phyloP scores from a whole-genome alignment of 37 sponge, comb jelly and placozoan species.

The Agelas oroides region DNA sequence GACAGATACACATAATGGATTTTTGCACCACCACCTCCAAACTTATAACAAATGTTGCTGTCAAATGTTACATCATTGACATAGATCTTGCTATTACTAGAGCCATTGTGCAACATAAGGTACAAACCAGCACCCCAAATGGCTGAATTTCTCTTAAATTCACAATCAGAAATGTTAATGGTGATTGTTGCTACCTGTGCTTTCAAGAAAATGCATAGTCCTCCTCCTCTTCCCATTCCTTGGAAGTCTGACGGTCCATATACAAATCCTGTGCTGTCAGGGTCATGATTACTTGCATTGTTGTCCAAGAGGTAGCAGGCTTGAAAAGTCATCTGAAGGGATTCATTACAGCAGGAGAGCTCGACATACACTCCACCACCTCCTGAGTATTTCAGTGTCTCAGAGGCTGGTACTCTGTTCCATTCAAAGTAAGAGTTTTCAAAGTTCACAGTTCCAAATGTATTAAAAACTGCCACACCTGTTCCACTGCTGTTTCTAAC shows the following conservation, averaged over 20 bases:
- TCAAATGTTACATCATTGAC: background rate
- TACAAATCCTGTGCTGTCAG: background rate
- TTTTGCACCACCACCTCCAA: background rate
- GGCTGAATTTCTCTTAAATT: background rate
- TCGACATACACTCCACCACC: slow-evolving; percentile 19
- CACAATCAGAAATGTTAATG: background rate
- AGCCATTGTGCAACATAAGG: background rate
- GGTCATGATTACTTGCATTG: background rate
- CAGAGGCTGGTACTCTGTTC: background rate
- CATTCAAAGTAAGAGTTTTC: background rate
- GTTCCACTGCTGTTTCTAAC: background rate
- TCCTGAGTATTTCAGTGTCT: background rate
- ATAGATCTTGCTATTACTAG: background rate
- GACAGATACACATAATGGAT: background rate
- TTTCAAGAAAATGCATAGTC: background rate
- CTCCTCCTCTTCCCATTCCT: slow-evolving; percentile 13
- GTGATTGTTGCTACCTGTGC: background rate
- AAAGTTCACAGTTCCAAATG: background rate
- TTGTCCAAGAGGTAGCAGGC: background rate
- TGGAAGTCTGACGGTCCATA: background rate
- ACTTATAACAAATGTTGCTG: background rate
- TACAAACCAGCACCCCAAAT: slow-evolving; percentile 6
- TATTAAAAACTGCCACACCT: background rate
- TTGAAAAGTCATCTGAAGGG: background rate
- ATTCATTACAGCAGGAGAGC: no score